Percentiles rank a stretch among this genome's conserved stretches.
Conservation (phyloP, 2,113 vertebrate species). For the Dendropsophus ebraccatus region DNA sequence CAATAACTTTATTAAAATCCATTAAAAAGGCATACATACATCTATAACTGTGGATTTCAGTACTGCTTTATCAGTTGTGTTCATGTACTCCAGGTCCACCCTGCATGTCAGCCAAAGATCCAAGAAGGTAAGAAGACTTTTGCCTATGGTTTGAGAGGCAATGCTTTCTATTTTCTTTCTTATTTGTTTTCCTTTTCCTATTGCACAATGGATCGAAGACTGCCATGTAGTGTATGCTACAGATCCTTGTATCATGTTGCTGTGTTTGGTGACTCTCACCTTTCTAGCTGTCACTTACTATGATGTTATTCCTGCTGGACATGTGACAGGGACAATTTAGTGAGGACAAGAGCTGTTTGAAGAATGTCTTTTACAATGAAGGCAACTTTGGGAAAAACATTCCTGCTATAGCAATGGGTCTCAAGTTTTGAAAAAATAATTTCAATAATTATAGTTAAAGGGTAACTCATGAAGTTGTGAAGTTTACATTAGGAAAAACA, state of each 20-base stretch:
- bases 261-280: background rate
- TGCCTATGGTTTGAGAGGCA: too few relatives aligned
- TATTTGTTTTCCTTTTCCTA: background rate
- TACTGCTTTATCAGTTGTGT: too few relatives aligned
- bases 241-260: background rate
- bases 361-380: slow-evolving; percentile 12
- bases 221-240: background rate
- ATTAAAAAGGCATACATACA: too few relatives aligned
- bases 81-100: too few relatives aligned
- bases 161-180: too few relatives aligned
- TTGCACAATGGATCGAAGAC: background rate
- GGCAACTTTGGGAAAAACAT: background rate
- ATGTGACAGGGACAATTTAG: slow-evolving; percentile 14
- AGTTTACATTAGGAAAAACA: background rate
- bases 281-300: slow-evolving; percentile 10
- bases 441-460: background rate
- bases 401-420: background rate
- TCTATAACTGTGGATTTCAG: too few relatives aligned
- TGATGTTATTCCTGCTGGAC: background rate
- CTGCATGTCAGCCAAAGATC: too few relatives aligned
- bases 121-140: too few relatives aligned
- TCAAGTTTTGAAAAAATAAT: background rate
- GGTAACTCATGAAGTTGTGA: background rate
- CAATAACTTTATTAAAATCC: too few relatives aligned
- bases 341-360: background rate